Base-by-base conservation (phyloP, 2,797 vertebrate species). In the Pygocentrus nattereri region DNA sequence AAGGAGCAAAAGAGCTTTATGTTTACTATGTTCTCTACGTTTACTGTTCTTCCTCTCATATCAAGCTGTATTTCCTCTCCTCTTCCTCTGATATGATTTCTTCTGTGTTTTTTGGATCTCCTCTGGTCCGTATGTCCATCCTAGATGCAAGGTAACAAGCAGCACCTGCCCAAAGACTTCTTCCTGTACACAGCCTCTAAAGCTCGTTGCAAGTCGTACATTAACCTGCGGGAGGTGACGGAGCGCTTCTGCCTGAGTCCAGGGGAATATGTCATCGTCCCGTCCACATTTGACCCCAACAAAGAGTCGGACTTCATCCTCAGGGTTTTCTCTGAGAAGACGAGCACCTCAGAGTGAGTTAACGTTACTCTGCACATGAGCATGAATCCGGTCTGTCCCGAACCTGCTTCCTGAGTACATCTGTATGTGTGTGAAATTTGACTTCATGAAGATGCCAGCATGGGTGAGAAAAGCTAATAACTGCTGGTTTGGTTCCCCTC, bases 321-420 rank as follows among this genome's bases (percentile, higher is more conserved):
- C 77, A 95, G 98, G 84, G 97, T 99, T 87, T 99, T 99, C 93
- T 98, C 98, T 0, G 98, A 99, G 90, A 98, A 98, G 91, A 94
- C 90, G 86, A 99, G 94, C 89, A 93, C 94, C 10, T 99, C 98
- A 1, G 97, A 99, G 98, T 99, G 93, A 98, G 97, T 21, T 18
- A 34, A 25, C 5, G 5, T 5, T 18, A 2, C 10, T 27, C 23
- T n/a, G 13, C 27, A n/a, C 8, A 18, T 27, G 3, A 41, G 7
- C 64, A 19, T 19, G 62, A 16, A n/a, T 38, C n/a, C 18, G 3
- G 8, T n/a, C 64, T 64, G 13, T 15, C 13, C 31, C 38, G 5
- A 11, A 38, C 1, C 3, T 67, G 31, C 3, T 41, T 67, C 18
- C 27, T 3, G 31, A 38, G 25, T 64, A 38, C 58, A 5, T 50